Evolutionary conservation across 2,797 vertebrate genomes (phyloP), one percentile per base, ranked within the genome.

Genomic region (Protosalanx chinensis): DNA sequence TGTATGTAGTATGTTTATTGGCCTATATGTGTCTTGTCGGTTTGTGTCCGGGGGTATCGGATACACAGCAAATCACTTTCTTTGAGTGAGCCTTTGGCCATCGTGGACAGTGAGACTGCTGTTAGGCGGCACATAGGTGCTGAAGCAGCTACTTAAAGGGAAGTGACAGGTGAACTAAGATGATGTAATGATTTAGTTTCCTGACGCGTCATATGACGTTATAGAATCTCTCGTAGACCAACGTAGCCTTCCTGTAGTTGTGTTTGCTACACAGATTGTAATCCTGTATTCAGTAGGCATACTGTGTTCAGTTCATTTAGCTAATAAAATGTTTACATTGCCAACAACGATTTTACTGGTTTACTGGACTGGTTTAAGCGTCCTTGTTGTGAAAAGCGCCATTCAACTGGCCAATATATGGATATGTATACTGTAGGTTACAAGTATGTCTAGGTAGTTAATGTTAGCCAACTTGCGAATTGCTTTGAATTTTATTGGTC

Each of bases 251-350:
- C 23, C 23, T 27, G 23, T 65, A n/a, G 2, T n/a, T 4, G 18
- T 53, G 59, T 71, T 56, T 78, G 82, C 57, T 65, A 59, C 81
- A 77, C 59, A 33, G 78, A 75, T 83, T 81, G 76, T 72, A 77
- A 82, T 77, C 82, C 78, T 23, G 70, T 84, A 84, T 89, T 88
- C 88, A 89, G 90, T 88, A 90, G 76, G 78, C 74, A 82, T 76
- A 79, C 80, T 37, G 76, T 84, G 84, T 88, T 91, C 87, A 87
- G 84, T 86, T 88, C 75, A 88, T 85, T 70, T 82, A 77, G 82
- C 67, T 58, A 60, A 46, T 72, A 68, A 60, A 58, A 60, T 81
- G 41, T 78, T 69, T 75, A 71, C 29, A 70, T 70, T 10, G 56
- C 59, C 12, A 60, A 58, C 83, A 41, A 41, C 80, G 84, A 88